These are phyloP conservation scores for Chloropsis hardwickii DNA, from an alignment of 2,113 vertebrate genomes.

Conservation along the genomic window DNA sequence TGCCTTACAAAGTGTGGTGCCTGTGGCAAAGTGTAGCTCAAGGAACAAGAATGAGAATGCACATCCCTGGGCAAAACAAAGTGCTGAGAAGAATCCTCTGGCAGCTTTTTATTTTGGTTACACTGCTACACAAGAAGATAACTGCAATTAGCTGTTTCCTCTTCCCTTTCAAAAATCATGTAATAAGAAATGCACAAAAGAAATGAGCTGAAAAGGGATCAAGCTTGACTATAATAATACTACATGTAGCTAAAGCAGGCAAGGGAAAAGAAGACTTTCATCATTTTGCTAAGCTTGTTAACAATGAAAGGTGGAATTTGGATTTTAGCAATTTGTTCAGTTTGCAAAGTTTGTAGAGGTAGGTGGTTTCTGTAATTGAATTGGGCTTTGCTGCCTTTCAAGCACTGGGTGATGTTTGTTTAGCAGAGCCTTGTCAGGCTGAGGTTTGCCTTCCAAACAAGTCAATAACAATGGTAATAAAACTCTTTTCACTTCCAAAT, in stretches of 20 bases:
- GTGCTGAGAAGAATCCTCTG: background rate
- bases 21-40: background rate
- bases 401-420: background rate
- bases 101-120: background rate
- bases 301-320: background rate
- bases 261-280: background rate
- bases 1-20: too few relatives aligned
- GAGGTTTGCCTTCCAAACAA: background rate
- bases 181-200: background rate
- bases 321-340: background rate
- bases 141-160: background rate
- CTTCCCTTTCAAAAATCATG: background rate
- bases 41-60: background rate
- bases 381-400: background rate
- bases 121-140: background rate
- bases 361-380: background rate
- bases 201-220: background rate
- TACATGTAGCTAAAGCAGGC: background rate
- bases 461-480: background rate
- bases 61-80: background rate
- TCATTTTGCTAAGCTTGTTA: background rate
- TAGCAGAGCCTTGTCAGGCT: background rate
- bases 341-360: background rate
- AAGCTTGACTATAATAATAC: background rate
- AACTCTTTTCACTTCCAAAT: background rate